Conservation (phyloP, 2,888 invertebrate species). For the Brenthis hecate region DNA sequence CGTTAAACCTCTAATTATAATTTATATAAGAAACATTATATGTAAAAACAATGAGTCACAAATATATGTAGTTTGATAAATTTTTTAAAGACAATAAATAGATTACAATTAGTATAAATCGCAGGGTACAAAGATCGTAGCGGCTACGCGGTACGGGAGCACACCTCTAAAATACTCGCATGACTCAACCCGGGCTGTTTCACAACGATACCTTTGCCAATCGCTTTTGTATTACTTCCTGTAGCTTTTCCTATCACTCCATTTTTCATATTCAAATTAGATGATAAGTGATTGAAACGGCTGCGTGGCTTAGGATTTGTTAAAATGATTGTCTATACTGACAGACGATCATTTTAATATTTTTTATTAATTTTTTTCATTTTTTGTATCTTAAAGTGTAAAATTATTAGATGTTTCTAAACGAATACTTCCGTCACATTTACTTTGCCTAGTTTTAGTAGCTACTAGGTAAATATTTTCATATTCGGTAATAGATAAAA, state of each 20-base stretch:
- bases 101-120: slow-evolving; percentile 28
- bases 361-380: neutral
- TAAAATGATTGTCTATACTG: neutral
- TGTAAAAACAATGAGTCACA: no score
- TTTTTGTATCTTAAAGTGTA: neutral
- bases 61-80: no score
- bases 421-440: no score
- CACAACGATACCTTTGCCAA: slow-evolving; percentile 78
- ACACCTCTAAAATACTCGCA: slow-evolving; percentile 63
- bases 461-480: no score
- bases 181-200: slow-evolving; percentile 73
- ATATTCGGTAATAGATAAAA: no score
- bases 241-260: slow-evolving; percentile 52
- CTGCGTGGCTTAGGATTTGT: slow-evolving; percentile 12
- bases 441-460: no score
- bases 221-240: slow-evolving; percentile 78
- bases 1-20: no score
- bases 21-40: no score
- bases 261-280: slow-evolving; percentile 26
- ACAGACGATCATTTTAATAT: neutral
- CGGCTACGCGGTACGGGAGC: slow-evolving; percentile 41
- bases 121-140: slow-evolving; percentile 31
- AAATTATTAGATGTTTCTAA: no score
- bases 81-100: slow-evolving; percentile 23
- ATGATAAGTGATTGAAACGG: slow-evolving; percentile 25